A percentile compares a stretch with the other conserved stretches of the same genome.
These are phyloP conservation scores for Pollenia amentaria DNA, from an alignment of 2,888 invertebrate genomes.

Conservation along the genomic window DNA sequence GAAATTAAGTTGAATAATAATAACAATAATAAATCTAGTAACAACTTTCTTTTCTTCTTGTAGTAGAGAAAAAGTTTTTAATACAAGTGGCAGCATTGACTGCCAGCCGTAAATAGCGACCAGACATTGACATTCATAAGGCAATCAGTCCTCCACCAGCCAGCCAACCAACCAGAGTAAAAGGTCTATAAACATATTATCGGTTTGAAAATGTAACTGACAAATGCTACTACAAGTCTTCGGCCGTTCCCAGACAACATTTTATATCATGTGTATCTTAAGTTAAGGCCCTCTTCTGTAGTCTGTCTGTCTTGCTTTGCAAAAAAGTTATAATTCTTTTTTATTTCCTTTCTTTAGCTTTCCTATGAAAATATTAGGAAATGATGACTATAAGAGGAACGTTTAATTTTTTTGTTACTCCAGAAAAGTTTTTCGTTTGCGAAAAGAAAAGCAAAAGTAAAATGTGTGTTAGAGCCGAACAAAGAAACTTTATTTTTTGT, in stretches of 20 bases:
- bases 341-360: constrained; percentile 3
- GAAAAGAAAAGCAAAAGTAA: not conserved
- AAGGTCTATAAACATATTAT: constrained; percentile 31
- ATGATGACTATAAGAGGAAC: not conserved
- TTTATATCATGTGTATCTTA: not conserved
- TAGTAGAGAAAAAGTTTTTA: not conserved
- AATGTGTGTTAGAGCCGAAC: not conserved
- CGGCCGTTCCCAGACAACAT: not conserved
- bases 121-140: constrained; percentile 3
- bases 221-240: not conserved
- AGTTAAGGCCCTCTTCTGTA: not conserved
- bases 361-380: not conserved
- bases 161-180: not conserved
- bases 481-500: not conserved
- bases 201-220: constrained; percentile 12
- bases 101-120: not conserved
- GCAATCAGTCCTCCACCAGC: not conserved
- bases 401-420: not conserved
- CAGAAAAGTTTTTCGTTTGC: not conserved
- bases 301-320: not conserved
- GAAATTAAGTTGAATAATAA: constrained; percentile 32
- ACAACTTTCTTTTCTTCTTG: not conserved
- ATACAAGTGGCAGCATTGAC: not conserved
- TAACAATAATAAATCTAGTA: not conserved
- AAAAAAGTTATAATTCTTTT: not conserved